These are phyloP conservation scores for Eupithecia tripunctaria DNA, from an alignment of 2,888 invertebrate species.

Conservation along the genomic window DNA sequence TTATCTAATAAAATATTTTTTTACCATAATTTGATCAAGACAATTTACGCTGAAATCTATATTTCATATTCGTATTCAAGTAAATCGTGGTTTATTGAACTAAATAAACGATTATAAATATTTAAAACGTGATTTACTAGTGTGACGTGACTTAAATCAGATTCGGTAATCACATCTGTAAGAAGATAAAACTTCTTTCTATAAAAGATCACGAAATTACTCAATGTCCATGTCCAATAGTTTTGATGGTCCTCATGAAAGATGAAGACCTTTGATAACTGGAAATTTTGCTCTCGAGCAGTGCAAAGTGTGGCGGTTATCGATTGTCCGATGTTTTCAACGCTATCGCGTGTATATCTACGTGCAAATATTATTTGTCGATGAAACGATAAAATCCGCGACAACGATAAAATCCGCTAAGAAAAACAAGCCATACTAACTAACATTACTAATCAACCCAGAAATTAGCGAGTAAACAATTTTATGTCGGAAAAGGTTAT, in stretches of 20 bases:
- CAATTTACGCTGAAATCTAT: neutral
- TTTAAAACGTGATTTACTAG: slow-evolving; percentile 1
- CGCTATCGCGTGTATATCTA: neutral
- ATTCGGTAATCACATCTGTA: neutral
- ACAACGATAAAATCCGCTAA: neutral
- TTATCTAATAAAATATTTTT: neutral
- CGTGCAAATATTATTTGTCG: neutral
- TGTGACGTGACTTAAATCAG: neutral
- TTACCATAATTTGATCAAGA: slow-evolving; percentile 1
- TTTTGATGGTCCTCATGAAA: neutral
- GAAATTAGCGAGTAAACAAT: neutral
- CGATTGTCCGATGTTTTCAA: neutral
- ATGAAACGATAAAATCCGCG: neutral
- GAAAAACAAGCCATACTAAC: neutral
- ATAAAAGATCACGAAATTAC: neutral
- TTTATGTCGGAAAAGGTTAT: too few species aligned
- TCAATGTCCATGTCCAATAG: neutral
- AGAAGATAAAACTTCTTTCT: neutral
- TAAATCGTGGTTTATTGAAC: slow-evolving; percentile 1
- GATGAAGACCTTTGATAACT: neutral
- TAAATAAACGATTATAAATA: neutral
- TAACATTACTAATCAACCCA: neutral
- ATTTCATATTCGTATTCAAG: too few species aligned
- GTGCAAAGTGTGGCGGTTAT: neutral
- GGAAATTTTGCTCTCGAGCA: neutral